A percentile compares a stretch with the other conserved stretches of the same genome.
phyloP scores from a whole-genome alignment of 30 jellyfish, hydroid and myxozoan species.

The Sanderia malayensis region DNA sequence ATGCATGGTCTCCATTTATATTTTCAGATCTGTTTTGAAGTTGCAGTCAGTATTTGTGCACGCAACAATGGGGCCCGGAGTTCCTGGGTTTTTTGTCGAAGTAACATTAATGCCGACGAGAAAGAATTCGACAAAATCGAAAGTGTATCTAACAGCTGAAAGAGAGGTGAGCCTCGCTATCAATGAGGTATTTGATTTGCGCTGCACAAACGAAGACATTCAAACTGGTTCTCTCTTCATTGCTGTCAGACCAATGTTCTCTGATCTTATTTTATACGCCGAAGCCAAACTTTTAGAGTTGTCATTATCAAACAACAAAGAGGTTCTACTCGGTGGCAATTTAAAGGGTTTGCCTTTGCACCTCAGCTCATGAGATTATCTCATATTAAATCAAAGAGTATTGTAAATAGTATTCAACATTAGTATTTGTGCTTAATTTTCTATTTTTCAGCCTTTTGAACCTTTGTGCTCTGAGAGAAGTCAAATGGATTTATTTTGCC shows the following conservation, averaged over 20 bases:
- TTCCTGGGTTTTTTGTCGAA: constrained; percentile 84
- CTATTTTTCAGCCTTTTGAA: too few species aligned
- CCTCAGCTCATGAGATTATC: constrained; percentile 1
- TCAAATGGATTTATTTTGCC: too few species aligned
- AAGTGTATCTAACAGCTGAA: constrained; percentile 48
- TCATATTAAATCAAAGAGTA: too few species aligned
- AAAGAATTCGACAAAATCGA: constrained; percentile 55
- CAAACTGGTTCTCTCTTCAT: constrained; percentile 51
- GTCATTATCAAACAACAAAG: constrained; percentile 37
- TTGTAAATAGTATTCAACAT: too few species aligned
- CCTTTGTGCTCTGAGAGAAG: too few species aligned
- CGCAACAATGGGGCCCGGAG: constrained; percentile 54
- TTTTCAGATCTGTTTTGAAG: constrained; percentile 21
- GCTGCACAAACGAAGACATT: constrained; percentile 55
- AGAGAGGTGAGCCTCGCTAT: constrained; percentile 62
- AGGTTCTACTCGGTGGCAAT: constrained; percentile 80
- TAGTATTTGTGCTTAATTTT: too few species aligned
- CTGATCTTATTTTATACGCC: constrained; percentile 64
- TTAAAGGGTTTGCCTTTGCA: constrained; percentile 54
- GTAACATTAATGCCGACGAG: constrained; percentile 70
- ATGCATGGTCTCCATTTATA: not conserved
- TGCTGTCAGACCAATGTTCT: constrained; percentile 81
- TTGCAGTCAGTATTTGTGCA: constrained; percentile 54
- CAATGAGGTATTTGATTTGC: constrained; percentile 57
- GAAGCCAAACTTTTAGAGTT: constrained; percentile 76